phyloP scores from a whole-genome alignment of 2,797 vertebrate genomes.

The Kryptolebias ocellatus region DNA sequence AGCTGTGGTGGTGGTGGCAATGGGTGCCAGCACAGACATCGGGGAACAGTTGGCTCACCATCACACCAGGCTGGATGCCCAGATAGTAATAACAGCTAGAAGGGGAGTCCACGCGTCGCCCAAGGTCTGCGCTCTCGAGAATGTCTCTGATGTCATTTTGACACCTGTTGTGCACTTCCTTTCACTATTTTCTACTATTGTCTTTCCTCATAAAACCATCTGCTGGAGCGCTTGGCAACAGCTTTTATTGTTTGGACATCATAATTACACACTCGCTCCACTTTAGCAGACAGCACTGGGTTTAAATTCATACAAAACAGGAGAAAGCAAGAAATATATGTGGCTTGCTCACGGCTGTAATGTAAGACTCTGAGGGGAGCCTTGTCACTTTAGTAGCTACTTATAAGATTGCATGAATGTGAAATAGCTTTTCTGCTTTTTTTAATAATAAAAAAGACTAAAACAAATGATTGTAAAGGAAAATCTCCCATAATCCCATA shows the following conservation, averaged over 20 bases:
- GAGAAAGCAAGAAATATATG: constrained; percentile 16
- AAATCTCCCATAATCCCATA: too few relatives aligned
- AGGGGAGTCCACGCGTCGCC: constrained; percentile 71
- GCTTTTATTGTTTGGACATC: constrained; percentile 31
- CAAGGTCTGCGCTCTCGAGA: constrained; percentile 72
- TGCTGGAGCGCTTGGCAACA: constrained; percentile 35
- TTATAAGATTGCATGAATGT: too few relatives aligned
- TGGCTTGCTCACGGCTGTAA: constrained; percentile 60
- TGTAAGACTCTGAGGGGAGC: constrained; percentile 25
- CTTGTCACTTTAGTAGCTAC: too few relatives aligned
- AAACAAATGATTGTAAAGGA: not conserved
- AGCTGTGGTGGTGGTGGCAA: constrained; percentile 57
- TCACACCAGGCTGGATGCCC: constrained; percentile 76
- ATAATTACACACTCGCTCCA: constrained; percentile 14
- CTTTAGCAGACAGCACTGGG: constrained; percentile 24
- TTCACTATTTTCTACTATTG: constrained; percentile 48
- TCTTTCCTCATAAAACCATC: constrained; percentile 38
- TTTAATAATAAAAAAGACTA: constrained; percentile 26
- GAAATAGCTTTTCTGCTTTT: constrained; percentile 22
- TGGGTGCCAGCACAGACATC: constrained; percentile 82
- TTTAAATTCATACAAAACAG: constrained; percentile 8
- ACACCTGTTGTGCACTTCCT: constrained; percentile 70
- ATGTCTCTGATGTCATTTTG: constrained; percentile 48
- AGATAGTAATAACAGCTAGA: constrained; percentile 81
- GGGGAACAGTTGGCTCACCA: constrained; percentile 86